A percentile compares a stretch with the other conserved stretches of the same genome.
These are phyloP conservation scores for Mythimna impura DNA, from an alignment of 2,888 invertebrate genomes.

Conservation along the genomic window DNA sequence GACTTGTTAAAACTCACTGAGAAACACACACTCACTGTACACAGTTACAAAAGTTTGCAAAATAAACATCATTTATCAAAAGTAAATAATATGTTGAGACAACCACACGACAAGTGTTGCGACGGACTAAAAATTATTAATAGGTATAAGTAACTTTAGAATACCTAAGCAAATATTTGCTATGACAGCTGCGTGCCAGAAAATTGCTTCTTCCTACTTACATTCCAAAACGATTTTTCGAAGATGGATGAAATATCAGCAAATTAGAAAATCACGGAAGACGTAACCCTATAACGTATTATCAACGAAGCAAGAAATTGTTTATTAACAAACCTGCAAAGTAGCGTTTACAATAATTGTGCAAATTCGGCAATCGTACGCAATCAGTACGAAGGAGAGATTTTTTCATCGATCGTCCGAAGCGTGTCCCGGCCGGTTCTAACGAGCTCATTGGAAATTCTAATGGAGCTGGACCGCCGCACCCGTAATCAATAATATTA, in stretches of 20 bases:
- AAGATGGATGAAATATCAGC: conserved; percentile 1
- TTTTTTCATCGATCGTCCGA: conserved; percentile 82
- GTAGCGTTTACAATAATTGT: conserved; percentile 59
- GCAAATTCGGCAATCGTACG: conserved; percentile 56
- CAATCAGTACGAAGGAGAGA: conserved; percentile 69
- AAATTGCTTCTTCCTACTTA: not conserved
- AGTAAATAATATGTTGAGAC: conserved; percentile 32
- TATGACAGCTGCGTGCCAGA: not conserved
- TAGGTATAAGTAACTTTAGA: not conserved
- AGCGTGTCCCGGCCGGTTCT: conserved; percentile 81
- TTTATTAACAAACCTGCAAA: conserved; percentile 67
- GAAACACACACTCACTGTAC: conserved; percentile 10
- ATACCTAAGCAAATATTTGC: not conserved
- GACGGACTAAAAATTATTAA: conserved; percentile 9
- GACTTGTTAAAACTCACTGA: conserved; percentile 18
- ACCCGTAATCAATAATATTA: conserved; percentile 90
- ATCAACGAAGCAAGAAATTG: conserved; percentile 54
- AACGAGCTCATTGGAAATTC: conserved; percentile 90
- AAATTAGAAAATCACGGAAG: conserved; percentile 33
- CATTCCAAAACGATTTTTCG: conserved; percentile 2
- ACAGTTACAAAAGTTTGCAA: conserved; percentile 17
- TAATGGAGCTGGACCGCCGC: conserved; percentile 86
- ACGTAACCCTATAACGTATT: conserved; percentile 32
- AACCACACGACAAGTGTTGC: conserved; percentile 27
- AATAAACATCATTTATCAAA: conserved; percentile 4